Base-by-base conservation (phyloP, 2,113 vertebrate genomes). In the Oncorhynchus kisutch region DNA sequence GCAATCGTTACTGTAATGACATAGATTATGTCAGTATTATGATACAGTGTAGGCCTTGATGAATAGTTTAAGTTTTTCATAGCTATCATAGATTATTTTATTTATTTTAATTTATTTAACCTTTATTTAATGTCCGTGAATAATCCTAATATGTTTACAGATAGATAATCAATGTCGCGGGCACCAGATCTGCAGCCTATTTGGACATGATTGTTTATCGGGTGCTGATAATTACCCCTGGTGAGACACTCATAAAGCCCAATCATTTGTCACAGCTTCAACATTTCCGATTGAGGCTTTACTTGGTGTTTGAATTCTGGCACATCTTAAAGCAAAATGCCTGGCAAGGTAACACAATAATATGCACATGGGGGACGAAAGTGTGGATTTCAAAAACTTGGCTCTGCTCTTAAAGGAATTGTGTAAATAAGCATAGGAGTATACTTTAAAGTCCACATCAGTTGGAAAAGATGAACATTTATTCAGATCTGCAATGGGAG, bases 231-330 rank as follows among this genome's bases (percentile, higher is more conserved):
- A 59, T 51, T 67, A 31, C 27, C 18, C 31, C 69, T 70, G 70
- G 71, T 14, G 20, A 70, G 49, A 22, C 5, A 66, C 7, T 70
- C 59, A 25, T 64, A 7, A 75, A 74, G 25, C 64, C 9, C 7
- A 29, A 59, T n/a, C 29, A 31, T 75, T 75, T 76, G 59, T 81
- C 67, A 74, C 45, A 70, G 64, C 29, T n/a, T 73, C 72, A 73
- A 76, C 67, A 76, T 74, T 54, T 12, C 48, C 68, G 48, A 74
- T 29, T 48, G 71, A 80, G 54, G 54, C 65, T 77, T 72, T 66
- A 48, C 24, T 57, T 59, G 48, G 70, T 14, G n/a, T 72, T 45
- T 64, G 45, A 72, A 72, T 79, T 31, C 62, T 79, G 74, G 67
- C 74, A 71, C 67, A 13, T 27, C 13, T 74, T 39, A 67, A 73